These are phyloP conservation scores for Apus apus DNA, from an alignment of 2,113 vertebrate species.

Conservation along the genomic window DNA sequence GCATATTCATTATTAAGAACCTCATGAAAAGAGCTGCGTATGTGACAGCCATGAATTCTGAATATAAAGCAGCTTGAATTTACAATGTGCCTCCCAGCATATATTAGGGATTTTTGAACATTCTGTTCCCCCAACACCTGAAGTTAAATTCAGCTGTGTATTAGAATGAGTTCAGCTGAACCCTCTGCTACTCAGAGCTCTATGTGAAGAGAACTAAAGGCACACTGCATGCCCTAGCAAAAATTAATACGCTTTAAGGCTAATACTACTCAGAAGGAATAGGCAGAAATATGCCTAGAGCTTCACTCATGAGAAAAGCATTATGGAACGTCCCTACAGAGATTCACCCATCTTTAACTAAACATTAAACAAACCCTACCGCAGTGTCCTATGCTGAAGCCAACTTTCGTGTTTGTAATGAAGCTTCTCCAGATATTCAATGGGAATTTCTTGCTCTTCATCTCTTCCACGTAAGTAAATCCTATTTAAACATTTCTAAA, in stretches of 20 bases:
- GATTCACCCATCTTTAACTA: neutral
- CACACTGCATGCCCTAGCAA: fast-evolving
- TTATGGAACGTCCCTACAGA: neutral
- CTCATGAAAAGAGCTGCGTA: neutral
- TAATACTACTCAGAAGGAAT: neutral
- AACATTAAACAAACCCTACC: conserved; percentile 69
- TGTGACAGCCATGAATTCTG: neutral
- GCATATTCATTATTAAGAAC: neutral
- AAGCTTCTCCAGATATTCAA: conserved; percentile 94
- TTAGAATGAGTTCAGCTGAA: neutral
- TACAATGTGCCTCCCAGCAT: neutral
- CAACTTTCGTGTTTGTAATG: conserved; percentile 94
- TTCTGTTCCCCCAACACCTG: neutral
- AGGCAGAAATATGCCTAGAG: neutral
- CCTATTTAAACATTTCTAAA: conserved; percentile 89
- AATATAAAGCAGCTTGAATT: neutral
- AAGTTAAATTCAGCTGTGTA: fast-evolving
- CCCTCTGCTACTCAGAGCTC: neutral
- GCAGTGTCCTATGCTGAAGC: conserved; percentile 89
- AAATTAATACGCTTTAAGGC: neutral
- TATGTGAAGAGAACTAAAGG: neutral
- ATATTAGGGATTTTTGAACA: neutral
- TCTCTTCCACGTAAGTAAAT: conserved; percentile 86
- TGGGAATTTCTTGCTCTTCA: conserved; percentile 92
- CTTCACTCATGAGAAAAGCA: neutral